Percentiles rank a stretch among this genome's conserved stretches.
phyloP scores from a whole-genome alignment of 2,113 vertebrate genomes.

The Xyliphius kryptos region DNA sequence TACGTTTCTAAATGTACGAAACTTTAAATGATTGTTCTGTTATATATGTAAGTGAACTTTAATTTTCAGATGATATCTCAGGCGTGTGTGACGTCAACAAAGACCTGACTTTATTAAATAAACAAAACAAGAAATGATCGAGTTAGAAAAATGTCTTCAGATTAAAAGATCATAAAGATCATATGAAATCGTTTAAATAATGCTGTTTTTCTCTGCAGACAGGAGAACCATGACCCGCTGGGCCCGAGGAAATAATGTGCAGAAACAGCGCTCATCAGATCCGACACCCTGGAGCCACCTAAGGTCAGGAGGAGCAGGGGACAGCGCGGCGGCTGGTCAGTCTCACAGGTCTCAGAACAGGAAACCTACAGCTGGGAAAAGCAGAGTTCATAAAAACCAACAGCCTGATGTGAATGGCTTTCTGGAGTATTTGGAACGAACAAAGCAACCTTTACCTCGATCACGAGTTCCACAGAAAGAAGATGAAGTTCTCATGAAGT shows the following conservation, averaged over 20 bases:
- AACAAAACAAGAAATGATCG: too few relatives aligned
- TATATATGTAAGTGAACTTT: too few relatives aligned
- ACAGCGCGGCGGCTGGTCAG: conserved; percentile 1
- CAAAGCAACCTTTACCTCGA: conserved; percentile 39
- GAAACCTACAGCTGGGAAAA: conserved; percentile 30
- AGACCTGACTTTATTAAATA: too few relatives aligned
- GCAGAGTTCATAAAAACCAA: conserved; percentile 66
- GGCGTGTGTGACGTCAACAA: too few relatives aligned
- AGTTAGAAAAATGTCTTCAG: too few relatives aligned
- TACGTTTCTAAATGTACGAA: too few relatives aligned
- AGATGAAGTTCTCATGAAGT: conserved; percentile 68
- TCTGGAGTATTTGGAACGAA: conserved; percentile 64
- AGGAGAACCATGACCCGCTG: conserved; percentile 77
- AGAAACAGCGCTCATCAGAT: conserved; percentile 61
- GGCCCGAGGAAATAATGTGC: conserved; percentile 70
- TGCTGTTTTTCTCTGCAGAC: not conserved
- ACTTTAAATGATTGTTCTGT: too few relatives aligned
- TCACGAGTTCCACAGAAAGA: conserved; percentile 40
- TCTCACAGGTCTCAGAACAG: not conserved
- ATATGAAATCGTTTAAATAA: too few relatives aligned
- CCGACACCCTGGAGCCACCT: conserved; percentile 83
- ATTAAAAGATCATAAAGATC: too few relatives aligned
- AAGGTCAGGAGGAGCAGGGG: conserved; percentile 24
- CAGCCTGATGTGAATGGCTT: conserved; percentile 88
- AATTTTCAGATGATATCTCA: too few relatives aligned